Evolutionary conservation across 2,797 vertebrate genomes (phyloP), one percentile per base, ranked within the genome.

Genomic region (Chromis chromis): DNA sequence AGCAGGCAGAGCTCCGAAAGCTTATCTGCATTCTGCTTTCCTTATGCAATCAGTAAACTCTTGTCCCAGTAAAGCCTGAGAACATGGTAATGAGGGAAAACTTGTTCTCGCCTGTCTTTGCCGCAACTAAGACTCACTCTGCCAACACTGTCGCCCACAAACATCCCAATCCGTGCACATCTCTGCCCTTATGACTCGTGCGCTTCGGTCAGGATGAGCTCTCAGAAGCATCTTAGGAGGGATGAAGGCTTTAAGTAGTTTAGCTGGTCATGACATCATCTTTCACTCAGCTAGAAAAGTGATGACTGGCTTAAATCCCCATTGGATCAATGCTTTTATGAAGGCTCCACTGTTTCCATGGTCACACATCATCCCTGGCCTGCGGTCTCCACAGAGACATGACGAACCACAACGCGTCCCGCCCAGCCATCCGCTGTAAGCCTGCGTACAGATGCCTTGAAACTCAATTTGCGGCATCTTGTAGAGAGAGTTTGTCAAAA

Each of bases 261-360:
- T 69, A 87, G 77, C 77, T 82, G 68, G 70, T 85, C 74, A 76
- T 92, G 90, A 93, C 91, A 92, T 93, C 90, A 89, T 86, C 84
- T 83, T 87, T 88, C 89, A 86, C 87, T 83, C 71, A 54, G 70
- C 73, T 49, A 56, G 62, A 81, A 82, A 84, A 86, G 65, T 81
- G 83, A 90, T 82, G 82, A 88, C 81, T 85, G 71, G 70, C 79
- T 79, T 36, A 80, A 86, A 79, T 86, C 80, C 76, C 81, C 21
- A 71, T 79, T 86, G 88, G 79, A 84, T 87, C 65, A 76, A 88
- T 89, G 89, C 73, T 90, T 89, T 88, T 78, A 85, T 81, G 76
- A 86, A 86, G 68, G 73, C 86, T 85, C 59, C 65, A 53, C 88
- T 83, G 91, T 93, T 93, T 82, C 91, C 90, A 93, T 94, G 92